phyloP scores from a whole-genome alignment of 2,888 invertebrate genomes.

The Dascillus cervinus region DNA sequence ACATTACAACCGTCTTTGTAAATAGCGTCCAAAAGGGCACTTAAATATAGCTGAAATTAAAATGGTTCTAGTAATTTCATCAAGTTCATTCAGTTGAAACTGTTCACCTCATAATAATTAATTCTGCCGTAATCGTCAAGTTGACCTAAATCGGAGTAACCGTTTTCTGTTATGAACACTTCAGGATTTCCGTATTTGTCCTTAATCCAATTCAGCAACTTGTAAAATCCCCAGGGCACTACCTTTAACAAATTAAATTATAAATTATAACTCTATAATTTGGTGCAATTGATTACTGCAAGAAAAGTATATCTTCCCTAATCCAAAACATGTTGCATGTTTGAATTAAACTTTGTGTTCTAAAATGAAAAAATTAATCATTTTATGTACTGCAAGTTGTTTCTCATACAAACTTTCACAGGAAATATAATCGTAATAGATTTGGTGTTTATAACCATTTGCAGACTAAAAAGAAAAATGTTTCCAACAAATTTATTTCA shows the following conservation, averaged over 20 bases:
- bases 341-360: no score
- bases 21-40: constrained; percentile 40
- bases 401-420: no score
- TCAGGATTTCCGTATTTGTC: constrained; percentile 51
- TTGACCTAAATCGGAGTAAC: constrained; percentile 23
- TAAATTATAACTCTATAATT: background rate
- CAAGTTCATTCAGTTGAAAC: constrained; percentile 3
- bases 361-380: background rate
- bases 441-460: no score
- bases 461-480: no score
- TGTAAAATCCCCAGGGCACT: constrained; percentile 56
- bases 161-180: constrained; percentile 56
- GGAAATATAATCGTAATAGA: no score
- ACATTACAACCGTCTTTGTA: constrained; percentile 48
- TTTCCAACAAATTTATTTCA: no score
- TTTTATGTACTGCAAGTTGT: no score
- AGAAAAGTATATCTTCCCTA: no score
- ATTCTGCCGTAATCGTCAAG: constrained; percentile 12
- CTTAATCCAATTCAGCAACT: constrained; percentile 55
- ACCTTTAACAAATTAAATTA: background rate
- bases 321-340: no score
- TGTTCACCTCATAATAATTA: constrained; percentile 12
- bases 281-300: no score
- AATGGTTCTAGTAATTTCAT: constrained; percentile 37
- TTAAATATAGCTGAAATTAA: constrained; percentile 2